Conservation (phyloP, 1,140 invertebrate genomes). For the Drosophila navojoa region DNA sequence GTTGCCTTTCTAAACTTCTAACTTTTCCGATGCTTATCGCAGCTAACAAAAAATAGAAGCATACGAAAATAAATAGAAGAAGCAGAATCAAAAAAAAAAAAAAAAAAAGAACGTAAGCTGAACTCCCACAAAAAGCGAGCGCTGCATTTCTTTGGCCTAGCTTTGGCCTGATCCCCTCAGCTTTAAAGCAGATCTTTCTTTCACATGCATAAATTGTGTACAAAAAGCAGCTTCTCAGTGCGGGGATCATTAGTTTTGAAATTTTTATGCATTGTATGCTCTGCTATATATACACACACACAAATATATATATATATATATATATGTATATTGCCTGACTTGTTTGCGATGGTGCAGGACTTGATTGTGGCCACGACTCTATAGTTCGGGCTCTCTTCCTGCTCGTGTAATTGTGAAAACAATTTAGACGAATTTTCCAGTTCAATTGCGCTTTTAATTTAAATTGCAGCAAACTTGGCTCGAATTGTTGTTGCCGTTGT, state of each 20-base stretch:
- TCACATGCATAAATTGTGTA: conserved; percentile 77
- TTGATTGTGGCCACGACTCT: conserved; percentile 49
- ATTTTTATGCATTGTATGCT: conserved; percentile 60
- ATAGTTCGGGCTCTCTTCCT: conserved; percentile 7
- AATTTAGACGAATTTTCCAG: conserved; percentile 81
- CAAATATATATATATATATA: conserved; percentile 6
- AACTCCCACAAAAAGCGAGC: conserved; percentile 55
- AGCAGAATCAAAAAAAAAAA: not conserved
- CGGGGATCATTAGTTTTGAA: conserved; percentile 74
- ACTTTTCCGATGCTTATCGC: conserved; percentile 78
- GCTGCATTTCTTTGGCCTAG: conserved; percentile 67
- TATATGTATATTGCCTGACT: not conserved
- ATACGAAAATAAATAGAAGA: conserved; percentile 40
- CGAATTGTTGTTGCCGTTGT: conserved; percentile 23
- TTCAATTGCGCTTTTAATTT: conserved; percentile 83
- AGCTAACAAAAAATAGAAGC: conserved; percentile 28
- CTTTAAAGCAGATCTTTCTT: conserved; percentile 56
- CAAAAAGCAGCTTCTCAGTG: conserved; percentile 38
- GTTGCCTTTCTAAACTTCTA: conserved; percentile 77
- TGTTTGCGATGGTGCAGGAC: conserved; percentile 59
- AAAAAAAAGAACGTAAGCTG: conserved; percentile 19
- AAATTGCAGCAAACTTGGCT: conserved; percentile 64
- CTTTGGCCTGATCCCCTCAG: conserved; percentile 27
- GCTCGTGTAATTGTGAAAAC: conserved; percentile 73
- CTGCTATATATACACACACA: conserved; percentile 4